These are phyloP conservation scores for Lysiphlebus fabarum DNA, from an alignment of 1,140 invertebrate genomes.

Conservation along the genomic window DNA sequence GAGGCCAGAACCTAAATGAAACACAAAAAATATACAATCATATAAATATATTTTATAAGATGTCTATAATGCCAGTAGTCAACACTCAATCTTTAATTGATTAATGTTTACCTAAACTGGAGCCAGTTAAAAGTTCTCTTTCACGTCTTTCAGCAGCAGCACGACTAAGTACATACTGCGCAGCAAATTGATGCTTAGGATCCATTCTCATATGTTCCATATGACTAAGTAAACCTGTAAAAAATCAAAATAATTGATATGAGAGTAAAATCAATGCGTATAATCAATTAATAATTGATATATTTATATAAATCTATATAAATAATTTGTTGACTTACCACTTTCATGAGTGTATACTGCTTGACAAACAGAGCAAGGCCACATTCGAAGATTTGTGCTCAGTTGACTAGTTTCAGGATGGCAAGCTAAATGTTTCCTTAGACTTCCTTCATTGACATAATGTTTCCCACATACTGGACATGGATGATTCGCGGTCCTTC, in stretches of 20 bases:
- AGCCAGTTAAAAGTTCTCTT: constrained; percentile 71
- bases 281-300: too few species aligned
- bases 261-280: not conserved
- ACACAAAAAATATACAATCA: constrained; percentile 14
- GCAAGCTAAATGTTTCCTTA: constrained; percentile 87
- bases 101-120: constrained; percentile 56
- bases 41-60: too few species aligned
- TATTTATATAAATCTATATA: too few species aligned
- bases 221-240: constrained; percentile 80
- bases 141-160: constrained; percentile 86
- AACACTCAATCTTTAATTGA: too few species aligned
- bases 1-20: constrained; percentile 56
- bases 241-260: constrained; percentile 15
- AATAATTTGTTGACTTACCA: too few species aligned
- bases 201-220: constrained; percentile 98
- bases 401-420: constrained; percentile 88
- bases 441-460: constrained; percentile 90
- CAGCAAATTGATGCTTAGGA: constrained; percentile 92
- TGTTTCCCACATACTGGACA: constrained; percentile 93
- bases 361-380: constrained; percentile 91
- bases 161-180: constrained; percentile 85
- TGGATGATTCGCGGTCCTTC: constrained; percentile 87
- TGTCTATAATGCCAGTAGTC: too few species aligned
- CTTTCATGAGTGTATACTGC: constrained; percentile 91
- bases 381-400: constrained; percentile 83